Percentiles rank a stretch among this genome's conserved stretches.
Conservation (phyloP, 2,888 invertebrate genomes). For the Acleris literana region DNA sequence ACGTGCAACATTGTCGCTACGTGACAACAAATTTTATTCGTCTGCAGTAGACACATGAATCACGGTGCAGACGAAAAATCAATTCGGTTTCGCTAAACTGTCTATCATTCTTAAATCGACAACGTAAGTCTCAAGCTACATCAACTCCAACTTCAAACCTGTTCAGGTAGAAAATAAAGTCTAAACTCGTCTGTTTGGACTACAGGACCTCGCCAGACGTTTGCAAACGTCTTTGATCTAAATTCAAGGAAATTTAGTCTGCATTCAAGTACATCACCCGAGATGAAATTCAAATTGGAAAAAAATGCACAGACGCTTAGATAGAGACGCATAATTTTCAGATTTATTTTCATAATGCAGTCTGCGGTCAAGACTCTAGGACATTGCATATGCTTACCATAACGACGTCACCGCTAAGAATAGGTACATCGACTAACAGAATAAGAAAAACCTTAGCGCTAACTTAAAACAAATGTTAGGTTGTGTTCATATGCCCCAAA, state of each 20-base stretch:
- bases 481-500: too few relatives aligned
- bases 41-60: constrained; percentile 80
- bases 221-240: constrained; percentile 68
- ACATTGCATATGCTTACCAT: constrained; percentile 16
- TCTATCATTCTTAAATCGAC: constrained; percentile 52
- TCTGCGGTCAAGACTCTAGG: constrained; percentile 66
- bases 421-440: neutral
- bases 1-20: constrained; percentile 47
- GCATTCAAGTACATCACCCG: constrained; percentile 76
- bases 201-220: constrained; percentile 51
- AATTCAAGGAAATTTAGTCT: constrained; percentile 82
- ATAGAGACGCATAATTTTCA: constrained; percentile 75
- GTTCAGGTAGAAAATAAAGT: constrained; percentile 15
- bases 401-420: neutral
- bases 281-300: constrained; percentile 74
- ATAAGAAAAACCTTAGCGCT: too few relatives aligned
- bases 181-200: constrained; percentile 27
- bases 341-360: constrained; percentile 81
- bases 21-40: constrained; percentile 69
- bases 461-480: too few relatives aligned
- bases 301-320: constrained; percentile 78
- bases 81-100: constrained; percentile 64
- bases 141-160: constrained; percentile 48
- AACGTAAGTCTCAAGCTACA: constrained; percentile 29
- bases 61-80: constrained; percentile 72